Evolutionary conservation across 2,888 invertebrate genomes (phyloP).

Genomic region (Biston stratarius): DNA sequence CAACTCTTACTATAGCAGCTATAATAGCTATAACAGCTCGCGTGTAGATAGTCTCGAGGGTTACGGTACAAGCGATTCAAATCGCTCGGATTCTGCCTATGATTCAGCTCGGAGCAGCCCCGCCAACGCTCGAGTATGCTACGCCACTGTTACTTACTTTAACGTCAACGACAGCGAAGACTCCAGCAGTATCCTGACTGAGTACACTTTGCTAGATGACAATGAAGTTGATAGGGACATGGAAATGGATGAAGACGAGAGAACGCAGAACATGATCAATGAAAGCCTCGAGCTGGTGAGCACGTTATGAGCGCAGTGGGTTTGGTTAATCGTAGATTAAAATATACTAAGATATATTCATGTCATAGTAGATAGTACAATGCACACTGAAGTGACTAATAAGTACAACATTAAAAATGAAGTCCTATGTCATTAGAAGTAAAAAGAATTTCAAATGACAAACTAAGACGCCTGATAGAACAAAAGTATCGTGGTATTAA

Average conservation of each 20-base stretch:
- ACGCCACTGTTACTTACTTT: constrained; percentile 79
- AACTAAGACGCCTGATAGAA: not conserved
- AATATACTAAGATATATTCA: not conserved
- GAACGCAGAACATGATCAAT: constrained; percentile 77
- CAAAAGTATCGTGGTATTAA: not conserved
- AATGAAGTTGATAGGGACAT: constrained; percentile 58
- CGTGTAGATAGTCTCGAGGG: constrained; percentile 68
- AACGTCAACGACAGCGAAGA: constrained; percentile 80
- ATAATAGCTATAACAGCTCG: constrained; percentile 72
- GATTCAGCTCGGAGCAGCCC: constrained; percentile 77
- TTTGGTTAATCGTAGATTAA: constrained; percentile 9
- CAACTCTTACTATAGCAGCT: constrained; percentile 67
- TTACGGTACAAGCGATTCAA: constrained; percentile 64
- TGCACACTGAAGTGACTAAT: not conserved
- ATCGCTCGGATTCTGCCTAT: constrained; percentile 78
- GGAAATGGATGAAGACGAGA: constrained; percentile 61
- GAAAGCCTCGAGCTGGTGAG: constrained; percentile 79
- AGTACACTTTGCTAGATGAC: constrained; percentile 78
- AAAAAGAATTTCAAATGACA: not conserved
- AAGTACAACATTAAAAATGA: not conserved
- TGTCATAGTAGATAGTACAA: not conserved
- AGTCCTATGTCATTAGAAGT: not conserved
- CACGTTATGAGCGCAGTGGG: constrained; percentile 68
- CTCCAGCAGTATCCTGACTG: constrained; percentile 78
- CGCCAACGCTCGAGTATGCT: constrained; percentile 66